Conservation (phyloP, 2,113 vertebrate genomes). For the Pantherophis guttatus region DNA sequence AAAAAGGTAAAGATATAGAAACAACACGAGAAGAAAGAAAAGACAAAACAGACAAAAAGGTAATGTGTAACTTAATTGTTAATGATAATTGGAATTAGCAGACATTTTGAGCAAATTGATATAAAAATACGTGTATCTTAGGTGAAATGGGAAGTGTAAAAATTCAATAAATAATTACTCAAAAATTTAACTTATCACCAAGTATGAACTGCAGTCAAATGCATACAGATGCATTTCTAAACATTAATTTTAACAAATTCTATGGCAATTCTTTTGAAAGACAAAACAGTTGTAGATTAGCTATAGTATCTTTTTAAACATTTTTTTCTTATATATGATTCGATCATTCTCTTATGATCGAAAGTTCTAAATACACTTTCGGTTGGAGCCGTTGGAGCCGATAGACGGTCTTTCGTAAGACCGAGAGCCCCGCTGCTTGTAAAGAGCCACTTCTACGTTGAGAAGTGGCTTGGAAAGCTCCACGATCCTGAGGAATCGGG, state of each 20-base stretch:
- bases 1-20: slow-evolving; percentile 62
- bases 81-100: neutral
- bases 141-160: neutral
- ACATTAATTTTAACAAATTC: neutral
- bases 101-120: neutral
- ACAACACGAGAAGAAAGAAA: slow-evolving; percentile 51
- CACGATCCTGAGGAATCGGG: no score
- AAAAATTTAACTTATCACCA: neutral
- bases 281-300: neutral
- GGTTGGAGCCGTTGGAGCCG: no score
- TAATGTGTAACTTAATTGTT: slow-evolving; percentile 25
- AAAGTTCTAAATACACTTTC: neutral
- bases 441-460: no score
- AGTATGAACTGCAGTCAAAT: neutral
- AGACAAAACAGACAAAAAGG: slow-evolving; percentile 72
- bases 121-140: neutral
- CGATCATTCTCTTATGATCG: neutral
- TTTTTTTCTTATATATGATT: neutral
- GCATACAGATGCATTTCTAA: neutral
- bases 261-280: neutral
- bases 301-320: neutral
- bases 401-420: no score
- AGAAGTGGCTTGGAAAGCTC: no score
- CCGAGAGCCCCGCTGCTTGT: no score
- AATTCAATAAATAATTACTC: neutral